These are phyloP conservation scores for Nudaria mundana DNA, from an alignment of 2,888 invertebrate species.

Conservation along the genomic window DNA sequence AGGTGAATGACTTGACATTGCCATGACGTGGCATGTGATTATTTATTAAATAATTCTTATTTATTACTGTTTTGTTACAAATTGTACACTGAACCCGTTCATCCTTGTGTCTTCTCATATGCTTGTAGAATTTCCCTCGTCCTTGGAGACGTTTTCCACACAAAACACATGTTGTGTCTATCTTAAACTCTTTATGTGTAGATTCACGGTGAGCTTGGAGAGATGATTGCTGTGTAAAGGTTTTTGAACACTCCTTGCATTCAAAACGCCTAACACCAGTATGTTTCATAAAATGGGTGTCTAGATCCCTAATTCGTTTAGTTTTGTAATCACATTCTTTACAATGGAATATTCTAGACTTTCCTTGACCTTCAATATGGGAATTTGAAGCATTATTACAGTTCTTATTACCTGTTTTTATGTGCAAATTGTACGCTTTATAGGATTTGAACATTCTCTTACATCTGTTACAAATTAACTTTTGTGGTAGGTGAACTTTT, in stretches of 20 bases:
- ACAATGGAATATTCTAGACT: constrained; percentile 33
- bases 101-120: constrained; percentile 44
- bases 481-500: constrained; percentile 30
- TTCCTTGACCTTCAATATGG: constrained; percentile 49
- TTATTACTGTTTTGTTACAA: constrained; percentile 41
- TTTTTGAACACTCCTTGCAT: constrained; percentile 50
- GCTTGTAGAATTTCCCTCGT: constrained; percentile 46
- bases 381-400: constrained; percentile 37
- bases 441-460: constrained; percentile 45
- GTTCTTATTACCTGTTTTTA: constrained; percentile 28
- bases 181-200: constrained; percentile 43
- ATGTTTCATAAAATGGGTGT: constrained; percentile 49
- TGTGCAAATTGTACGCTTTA: constrained; percentile 44
- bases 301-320: constrained; percentile 47
- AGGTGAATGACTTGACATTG: constrained; percentile 51
- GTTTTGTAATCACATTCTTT: constrained; percentile 54
- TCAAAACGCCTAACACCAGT: constrained; percentile 52
- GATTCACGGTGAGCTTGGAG: constrained; percentile 52
- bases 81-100: constrained; percentile 20
- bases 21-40: constrained; percentile 57
- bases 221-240: constrained; percentile 53
- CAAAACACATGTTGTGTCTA: constrained; percentile 53
- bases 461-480: constrained; percentile 36
- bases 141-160: constrained; percentile 61
- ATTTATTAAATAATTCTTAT: constrained; percentile 26